phyloP scores from a whole-genome alignment of 2,113 vertebrate species.

The Sclerurus mexicanus region DNA sequence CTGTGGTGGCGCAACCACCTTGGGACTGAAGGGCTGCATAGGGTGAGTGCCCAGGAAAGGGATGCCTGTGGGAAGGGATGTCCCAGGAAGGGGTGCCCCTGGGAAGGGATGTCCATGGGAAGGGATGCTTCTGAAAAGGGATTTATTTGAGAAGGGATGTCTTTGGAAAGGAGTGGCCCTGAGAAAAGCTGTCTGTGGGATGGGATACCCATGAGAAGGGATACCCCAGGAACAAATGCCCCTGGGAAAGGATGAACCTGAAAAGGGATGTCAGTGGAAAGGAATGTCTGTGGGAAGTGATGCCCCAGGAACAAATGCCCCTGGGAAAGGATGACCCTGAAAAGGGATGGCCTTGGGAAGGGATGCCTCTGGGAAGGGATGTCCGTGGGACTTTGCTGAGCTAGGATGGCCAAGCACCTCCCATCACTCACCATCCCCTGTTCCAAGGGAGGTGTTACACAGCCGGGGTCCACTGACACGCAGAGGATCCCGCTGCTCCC shows the following conservation, averaged over 20 bases:
- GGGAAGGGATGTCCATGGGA: not conserved
- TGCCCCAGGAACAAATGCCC: accelerated
- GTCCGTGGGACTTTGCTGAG: accelerated
- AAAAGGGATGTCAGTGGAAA: not conserved
- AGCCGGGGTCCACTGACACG: not conserved
- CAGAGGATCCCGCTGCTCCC: conserved; percentile 34
- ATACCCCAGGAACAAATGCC: accelerated
- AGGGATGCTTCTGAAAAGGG: not conserved
- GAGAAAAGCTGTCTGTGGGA: not conserved
- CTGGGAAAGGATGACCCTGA: not conserved
- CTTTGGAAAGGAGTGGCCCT: not conserved
- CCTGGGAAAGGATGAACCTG: not conserved
- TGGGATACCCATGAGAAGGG: accelerated
- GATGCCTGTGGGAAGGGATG: not conserved
- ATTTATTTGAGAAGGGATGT: not conserved
- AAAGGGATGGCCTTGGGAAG: not conserved
- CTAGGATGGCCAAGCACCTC: not conserved
- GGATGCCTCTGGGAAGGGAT: not conserved
- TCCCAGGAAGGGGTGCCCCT: not conserved
- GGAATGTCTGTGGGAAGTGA: not conserved
- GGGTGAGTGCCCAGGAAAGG: not conserved
- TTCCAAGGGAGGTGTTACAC: not conserved
- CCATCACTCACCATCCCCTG: not conserved
- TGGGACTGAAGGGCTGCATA: not conserved
- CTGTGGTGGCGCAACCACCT: accelerated